Base-by-base conservation (phyloP, 2,888 invertebrate species). In the Eupsilia transversa region DNA sequence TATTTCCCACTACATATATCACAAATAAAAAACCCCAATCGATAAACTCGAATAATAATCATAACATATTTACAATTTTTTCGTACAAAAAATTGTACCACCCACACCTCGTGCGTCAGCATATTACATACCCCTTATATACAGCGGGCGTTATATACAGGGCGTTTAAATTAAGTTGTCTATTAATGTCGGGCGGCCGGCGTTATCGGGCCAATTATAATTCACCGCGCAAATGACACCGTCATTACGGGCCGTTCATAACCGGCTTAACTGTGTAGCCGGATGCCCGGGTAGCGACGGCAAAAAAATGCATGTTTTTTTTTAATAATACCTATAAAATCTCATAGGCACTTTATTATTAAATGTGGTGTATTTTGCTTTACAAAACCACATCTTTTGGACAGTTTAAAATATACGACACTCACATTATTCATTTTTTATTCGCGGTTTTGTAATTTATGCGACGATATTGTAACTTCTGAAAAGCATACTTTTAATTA, bases 141-240 rank as follows among this genome's bases (percentile, higher is more conserved):
- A 85, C 74, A 52, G 49, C 33, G 33, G 38, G 69, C 60, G 74
- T 57, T 86, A 85, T 83, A 72, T 86, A 85, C 70, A 63, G 64
- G 35, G 71, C 80, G 78, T 86, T 86, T 81, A 87, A 87, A 89
- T 88, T 87, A 86, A 87, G 84, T 88, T 85, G 88, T 87, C 87
- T 83, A 87, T 87, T 84, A 83, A 84, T 79, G 88, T 83, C 82
- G 81, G 75, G 77, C 77, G 84, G 74, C 82, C 79, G 77, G 80
- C 90, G 92, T 91, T 92, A 92, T 92, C 93, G 87, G 86, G 77
- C 91, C 95, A 95, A 96, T 96, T 95, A 96, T 93, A 96, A 95
- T 92, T 94, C 95, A 94, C 93, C 92, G 93, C 93, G 93, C 92
- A 95, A 96, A 96, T 94, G 95, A 94, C 95, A 93, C 91, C 93